Evolutionary conservation across 2,888 invertebrate species (phyloP).

Genomic region (Eupithecia pulchellata): DNA sequence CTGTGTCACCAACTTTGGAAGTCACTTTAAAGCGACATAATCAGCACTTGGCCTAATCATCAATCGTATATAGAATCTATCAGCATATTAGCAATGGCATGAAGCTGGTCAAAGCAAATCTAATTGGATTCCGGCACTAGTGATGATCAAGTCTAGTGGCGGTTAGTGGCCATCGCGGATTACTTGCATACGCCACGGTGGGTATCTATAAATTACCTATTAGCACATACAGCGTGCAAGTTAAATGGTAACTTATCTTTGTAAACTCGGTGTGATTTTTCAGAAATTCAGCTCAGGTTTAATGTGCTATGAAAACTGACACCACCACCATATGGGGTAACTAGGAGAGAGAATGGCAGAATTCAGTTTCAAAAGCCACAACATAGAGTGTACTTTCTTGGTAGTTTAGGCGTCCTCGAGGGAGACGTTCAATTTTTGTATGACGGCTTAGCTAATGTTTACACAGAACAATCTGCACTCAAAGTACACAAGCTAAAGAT

Average conservation of each 20-base stretch:
- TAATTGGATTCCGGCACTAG: constrained; percentile 33
- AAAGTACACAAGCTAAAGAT: no score
- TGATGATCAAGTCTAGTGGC: constrained; percentile 30
- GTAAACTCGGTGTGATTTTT: background rate
- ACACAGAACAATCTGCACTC: no score
- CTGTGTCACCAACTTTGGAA: no score
- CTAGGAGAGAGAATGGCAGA: no score
- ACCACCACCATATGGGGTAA: no score
- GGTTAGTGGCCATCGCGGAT: constrained; percentile 24
- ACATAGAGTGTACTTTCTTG: background rate
- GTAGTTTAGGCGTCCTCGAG: background rate
- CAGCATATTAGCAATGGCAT: background rate
- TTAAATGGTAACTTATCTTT: background rate
- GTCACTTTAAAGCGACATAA: no score
- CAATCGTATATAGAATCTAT: background rate
- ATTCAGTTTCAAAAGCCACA: no score
- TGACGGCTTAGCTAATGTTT: background rate
- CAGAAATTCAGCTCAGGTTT: no score
- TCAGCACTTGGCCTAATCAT: background rate
- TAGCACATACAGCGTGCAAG: background rate
- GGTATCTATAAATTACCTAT: background rate
- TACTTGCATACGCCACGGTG: constrained; percentile 12
- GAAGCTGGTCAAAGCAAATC: constrained; percentile 5
- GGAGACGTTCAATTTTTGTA: background rate
- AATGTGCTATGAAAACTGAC: no score